These are phyloP conservation scores for Leptodactylus fuscus DNA, from an alignment of 2,113 vertebrate genomes.

Conservation along the genomic window DNA sequence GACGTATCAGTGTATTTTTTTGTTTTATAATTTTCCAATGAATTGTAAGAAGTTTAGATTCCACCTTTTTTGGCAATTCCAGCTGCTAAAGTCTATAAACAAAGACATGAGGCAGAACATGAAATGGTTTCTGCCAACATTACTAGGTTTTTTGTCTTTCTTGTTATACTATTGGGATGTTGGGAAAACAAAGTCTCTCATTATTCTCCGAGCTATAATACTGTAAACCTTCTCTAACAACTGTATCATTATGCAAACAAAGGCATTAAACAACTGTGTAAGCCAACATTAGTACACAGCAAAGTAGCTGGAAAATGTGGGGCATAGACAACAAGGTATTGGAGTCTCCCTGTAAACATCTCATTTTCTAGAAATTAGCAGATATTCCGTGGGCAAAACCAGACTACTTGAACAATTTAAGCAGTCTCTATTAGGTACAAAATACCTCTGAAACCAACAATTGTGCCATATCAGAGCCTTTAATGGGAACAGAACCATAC, in stretches of 20 bases:
- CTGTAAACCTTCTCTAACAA: slow-evolving; percentile 30
- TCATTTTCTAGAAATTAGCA: slow-evolving; percentile 16
- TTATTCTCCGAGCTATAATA: slow-evolving; percentile 5
- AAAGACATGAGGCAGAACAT: background rate
- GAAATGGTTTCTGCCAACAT: slow-evolving; percentile 1
- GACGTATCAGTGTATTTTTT: background rate
- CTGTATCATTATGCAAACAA: slow-evolving; percentile 27
- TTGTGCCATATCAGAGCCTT: too few species aligned
- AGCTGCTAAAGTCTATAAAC: background rate
- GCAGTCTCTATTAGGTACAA: too few species aligned
- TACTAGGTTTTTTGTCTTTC: slow-evolving; percentile 11
- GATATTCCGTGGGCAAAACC: background rate
- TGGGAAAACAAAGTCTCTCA: slow-evolving; percentile 7
- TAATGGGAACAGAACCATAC: too few species aligned
- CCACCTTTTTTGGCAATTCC: background rate
- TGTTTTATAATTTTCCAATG: background rate
- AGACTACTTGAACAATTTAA: too few species aligned
- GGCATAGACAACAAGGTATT: background rate
- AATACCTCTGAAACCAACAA: too few species aligned
- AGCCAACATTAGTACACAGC: background rate
- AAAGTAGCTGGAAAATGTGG: slow-evolving; percentile 6
- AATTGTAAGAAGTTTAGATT: background rate
- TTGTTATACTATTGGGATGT: background rate
- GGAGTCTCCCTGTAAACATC: slow-evolving; percentile 1
- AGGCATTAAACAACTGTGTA: slow-evolving; percentile 21